Conservation (phyloP, 2,888 invertebrate species). For the Seladonia tumulorum region DNA sequence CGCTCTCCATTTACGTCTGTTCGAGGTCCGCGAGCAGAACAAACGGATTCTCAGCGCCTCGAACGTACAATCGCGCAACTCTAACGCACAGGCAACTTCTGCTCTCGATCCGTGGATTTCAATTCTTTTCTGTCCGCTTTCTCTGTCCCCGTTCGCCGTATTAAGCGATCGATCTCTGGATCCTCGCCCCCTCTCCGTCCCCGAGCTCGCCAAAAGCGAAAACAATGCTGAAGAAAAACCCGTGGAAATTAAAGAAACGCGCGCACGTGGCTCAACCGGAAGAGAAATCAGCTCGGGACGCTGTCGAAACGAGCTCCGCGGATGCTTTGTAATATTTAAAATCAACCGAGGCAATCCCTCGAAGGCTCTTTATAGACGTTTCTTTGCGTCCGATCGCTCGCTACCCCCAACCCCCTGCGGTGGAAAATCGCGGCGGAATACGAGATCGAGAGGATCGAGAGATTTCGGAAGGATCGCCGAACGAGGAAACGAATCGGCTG, state of each 20-base stretch:
- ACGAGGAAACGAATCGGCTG: not conserved
- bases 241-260: constrained; percentile 36
- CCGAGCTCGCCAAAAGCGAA: not conserved
- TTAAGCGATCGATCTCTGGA: not conserved
- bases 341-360: too few relatives aligned
- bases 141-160: not conserved
- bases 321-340: constrained; percentile 28
- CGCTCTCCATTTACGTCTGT: not conserved
- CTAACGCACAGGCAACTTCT: not conserved
- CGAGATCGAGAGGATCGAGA: not conserved
- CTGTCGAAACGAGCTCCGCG: constrained; percentile 8
- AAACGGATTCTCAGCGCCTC: not conserved
- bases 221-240: constrained; percentile 11
- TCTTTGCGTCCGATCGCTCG: not conserved
- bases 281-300: constrained; percentile 18
- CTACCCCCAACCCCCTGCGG: not conserved
- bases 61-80: not conserved
- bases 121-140: not conserved
- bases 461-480: not conserved
- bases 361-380: constrained; percentile 6
- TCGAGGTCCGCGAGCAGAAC: not conserved
- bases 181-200: not conserved
- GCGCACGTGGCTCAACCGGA: constrained; percentile 40
- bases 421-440: not conserved
- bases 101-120: not conserved